Conservation (phyloP, 2,113 vertebrate genomes). For the Tursiops truncatus region DNA sequence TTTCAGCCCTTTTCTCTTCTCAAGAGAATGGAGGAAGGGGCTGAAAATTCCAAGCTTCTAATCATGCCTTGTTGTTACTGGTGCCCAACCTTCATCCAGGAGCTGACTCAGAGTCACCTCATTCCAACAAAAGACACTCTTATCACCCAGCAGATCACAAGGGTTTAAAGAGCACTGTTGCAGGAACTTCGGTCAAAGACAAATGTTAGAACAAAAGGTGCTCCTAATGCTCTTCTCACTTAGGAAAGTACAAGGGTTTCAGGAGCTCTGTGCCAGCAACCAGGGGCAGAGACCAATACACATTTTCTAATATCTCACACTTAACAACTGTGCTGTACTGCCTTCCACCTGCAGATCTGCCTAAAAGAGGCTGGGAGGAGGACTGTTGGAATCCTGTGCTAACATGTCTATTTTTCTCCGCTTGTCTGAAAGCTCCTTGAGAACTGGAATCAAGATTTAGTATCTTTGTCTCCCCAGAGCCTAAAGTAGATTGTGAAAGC, state of each 20-base stretch:
- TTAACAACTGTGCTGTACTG: accelerated
- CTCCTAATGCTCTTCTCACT: not conserved
- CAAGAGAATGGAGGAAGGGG: not conserved
- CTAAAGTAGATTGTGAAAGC: not conserved
- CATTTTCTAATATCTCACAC: not conserved
- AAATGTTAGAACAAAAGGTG: not conserved
- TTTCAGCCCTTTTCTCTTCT: not conserved
- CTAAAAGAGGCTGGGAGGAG: not conserved
- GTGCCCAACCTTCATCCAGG: not conserved
- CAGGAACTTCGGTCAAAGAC: not conserved
- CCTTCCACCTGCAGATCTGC: not conserved
- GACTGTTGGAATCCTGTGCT: not conserved
- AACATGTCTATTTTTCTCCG: not conserved
- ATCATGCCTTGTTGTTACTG: not conserved
- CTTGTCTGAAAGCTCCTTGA: not conserved
- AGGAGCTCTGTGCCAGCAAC: not conserved
- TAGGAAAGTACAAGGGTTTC: not conserved
- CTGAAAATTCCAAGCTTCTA: not conserved
- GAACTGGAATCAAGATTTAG: not conserved
- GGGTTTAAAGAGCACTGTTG: not conserved
- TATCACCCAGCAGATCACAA: not conserved
- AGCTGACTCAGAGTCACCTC: not conserved
- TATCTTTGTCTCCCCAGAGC: not conserved
- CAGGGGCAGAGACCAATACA: not conserved
- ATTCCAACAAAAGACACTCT: not conserved